Base-by-base conservation (phyloP, 2,888 invertebrate genomes). In the Heteromyza rotundicornis region DNA sequence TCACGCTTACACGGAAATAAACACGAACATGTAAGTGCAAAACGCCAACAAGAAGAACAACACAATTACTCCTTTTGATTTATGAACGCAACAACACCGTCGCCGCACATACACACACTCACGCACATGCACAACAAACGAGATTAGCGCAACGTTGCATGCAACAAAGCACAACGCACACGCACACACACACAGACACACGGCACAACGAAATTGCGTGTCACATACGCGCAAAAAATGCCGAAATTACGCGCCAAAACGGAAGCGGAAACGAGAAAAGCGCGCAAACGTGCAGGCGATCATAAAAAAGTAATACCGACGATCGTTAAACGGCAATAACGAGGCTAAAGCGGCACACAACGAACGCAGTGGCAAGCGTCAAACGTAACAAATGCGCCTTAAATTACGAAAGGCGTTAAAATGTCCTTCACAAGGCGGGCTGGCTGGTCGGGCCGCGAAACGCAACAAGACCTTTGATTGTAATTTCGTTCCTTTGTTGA, bases 11-110 rank as follows among this genome's bases (percentile, higher is more conserved):
- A 65, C 22, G 53, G 53, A 47, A 20, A 58, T 40, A n/a, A 58
- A 57, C 59, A 51, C 52, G 62, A 56, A 62, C 59, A 56, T n/a
- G n/a, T 56, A 50, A 63, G 61, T 40, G 68, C n/a, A n/a, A 12
- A 50, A n/a, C 52, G 17, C 7, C 50, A 22, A 52, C 52, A 52
- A 27, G 24, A 24, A 52, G 2, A 52, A 36, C 24, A 32, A 23
- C 40, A 40, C 40, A 52, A 17, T 23, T 27, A 44, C 12, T 2
- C 44, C 32, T 14, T 17, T 47, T 20, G 47, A 47, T 40, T 40
- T 50, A 50, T 50, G 23, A 19, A 62, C 40, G 57, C 62, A 62
- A 40, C 20, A 24, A 58, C 55, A 59, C 22, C 44, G 35, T 36
- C n/a, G 17, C n/a, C 24, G 47, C 35, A n/a, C 57, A 47, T 14